Percentiles rank a stretch among this genome's conserved stretches.
These are phyloP conservation scores for Pseudomugil gertrudae DNA, from an alignment of 2,797 vertebrate species.

Conservation along the genomic window DNA sequence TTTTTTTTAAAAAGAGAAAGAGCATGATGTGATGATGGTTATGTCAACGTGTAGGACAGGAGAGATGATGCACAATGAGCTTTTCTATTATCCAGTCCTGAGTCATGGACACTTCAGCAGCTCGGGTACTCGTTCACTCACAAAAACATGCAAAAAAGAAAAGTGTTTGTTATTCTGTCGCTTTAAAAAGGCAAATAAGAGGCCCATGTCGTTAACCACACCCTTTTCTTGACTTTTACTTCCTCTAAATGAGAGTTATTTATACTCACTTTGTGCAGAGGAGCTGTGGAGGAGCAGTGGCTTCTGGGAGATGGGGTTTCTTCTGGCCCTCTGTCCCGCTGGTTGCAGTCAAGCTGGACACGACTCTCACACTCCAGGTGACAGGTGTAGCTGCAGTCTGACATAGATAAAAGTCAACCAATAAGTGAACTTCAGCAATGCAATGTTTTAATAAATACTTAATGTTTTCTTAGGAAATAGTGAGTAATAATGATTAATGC, in stretches of 20 bases:
- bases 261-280: slow-evolving; percentile 66
- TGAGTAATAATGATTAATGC: neutral
- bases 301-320: slow-evolving; percentile 77
- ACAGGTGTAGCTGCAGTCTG: slow-evolving; percentile 95
- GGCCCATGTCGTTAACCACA: neutral
- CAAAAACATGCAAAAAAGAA: neutral
- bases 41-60: slow-evolving; percentile 53
- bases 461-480: neutral
- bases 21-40: slow-evolving; percentile 35
- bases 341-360: slow-evolving; percentile 92
- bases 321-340: slow-evolving; percentile 65
- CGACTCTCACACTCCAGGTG: slow-evolving; percentile 88
- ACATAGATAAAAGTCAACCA: slow-evolving; percentile 32
- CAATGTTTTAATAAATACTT: neutral
- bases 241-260: neutral
- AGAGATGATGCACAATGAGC: slow-evolving; percentile 35
- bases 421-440: neutral
- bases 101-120: slow-evolving; percentile 24
- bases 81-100: slow-evolving; percentile 18
- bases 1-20: slow-evolving; percentile 32
- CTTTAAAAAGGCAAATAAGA: neutral
- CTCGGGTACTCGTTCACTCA: neutral
- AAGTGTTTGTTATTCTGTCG: neutral
- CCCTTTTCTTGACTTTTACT: neutral
- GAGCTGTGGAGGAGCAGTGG: slow-evolving; percentile 43